Percentiles rank a stretch among this genome's conserved stretches.
Evolutionary conservation across 2,888 invertebrate species (phyloP).

Genomic region (Imbricaverruca yamaguchii): DNA sequence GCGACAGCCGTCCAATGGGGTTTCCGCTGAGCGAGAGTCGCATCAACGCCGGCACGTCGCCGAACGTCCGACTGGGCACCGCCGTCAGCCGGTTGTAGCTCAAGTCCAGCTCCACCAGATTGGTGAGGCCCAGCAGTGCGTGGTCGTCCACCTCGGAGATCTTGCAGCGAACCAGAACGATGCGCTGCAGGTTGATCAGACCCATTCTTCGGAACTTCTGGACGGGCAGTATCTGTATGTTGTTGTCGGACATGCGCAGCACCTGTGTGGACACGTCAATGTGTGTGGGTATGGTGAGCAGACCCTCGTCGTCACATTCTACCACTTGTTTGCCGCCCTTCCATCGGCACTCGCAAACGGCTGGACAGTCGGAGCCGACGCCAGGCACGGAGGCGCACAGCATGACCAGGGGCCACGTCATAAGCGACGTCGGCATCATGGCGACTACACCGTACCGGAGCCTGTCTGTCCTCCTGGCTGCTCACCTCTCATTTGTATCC

Average conservation of each 20-base stretch:
- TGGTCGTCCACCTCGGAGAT: conserved; percentile 67
- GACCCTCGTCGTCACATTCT: conserved; percentile 70
- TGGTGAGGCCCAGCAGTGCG: conserved; percentile 54
- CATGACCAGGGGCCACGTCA: neutral
- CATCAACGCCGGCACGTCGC: conserved; percentile 72
- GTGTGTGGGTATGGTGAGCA: conserved; percentile 67
- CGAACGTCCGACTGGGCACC: conserved; percentile 69
- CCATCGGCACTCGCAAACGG: conserved; percentile 81
- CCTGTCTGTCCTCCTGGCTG: too few species aligned
- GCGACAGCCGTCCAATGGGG: conserved; percentile 64
- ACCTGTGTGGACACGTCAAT: conserved; percentile 73
- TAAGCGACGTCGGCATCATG: too few species aligned
- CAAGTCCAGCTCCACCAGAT: conserved; percentile 75
- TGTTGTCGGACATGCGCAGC: conserved; percentile 74
- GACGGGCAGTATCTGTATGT: conserved; percentile 65
- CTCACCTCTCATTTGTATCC: too few species aligned
- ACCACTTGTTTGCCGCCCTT: conserved; percentile 85
- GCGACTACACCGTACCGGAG: too few species aligned
- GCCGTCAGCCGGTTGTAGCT: conserved; percentile 69
- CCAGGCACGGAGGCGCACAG: neutral
- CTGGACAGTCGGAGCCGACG: conserved; percentile 54
- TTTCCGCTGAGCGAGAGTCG: conserved; percentile 71
- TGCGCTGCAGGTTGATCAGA: conserved; percentile 76
- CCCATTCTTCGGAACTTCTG: conserved; percentile 70
- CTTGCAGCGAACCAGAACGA: conserved; percentile 69